Evolutionary conservation across 2,113 vertebrate species (phyloP).

Genomic region (Tylochromis polylepis): DNA sequence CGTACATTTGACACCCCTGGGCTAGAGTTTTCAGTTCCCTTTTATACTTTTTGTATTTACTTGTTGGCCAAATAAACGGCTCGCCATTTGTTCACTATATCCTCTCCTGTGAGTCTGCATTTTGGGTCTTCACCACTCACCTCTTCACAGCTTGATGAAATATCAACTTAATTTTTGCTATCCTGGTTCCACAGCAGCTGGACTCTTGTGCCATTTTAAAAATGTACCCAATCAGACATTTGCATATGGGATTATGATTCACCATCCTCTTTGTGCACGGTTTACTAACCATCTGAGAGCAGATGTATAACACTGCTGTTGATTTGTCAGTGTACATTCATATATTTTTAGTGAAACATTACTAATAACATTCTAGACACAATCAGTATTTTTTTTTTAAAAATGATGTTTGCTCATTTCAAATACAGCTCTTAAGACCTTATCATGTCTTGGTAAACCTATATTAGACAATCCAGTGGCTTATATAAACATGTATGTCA

Average conservation of each 20-base stretch:
- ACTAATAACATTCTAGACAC: rapidly evolving
- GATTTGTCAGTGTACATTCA: background rate
- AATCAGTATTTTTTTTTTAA: rapidly evolving
- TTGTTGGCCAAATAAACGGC: background rate
- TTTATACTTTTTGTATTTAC: background rate
- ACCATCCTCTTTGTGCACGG: rapidly evolving
- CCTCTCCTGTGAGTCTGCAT: background rate
- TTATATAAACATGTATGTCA: background rate
- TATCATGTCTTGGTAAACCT: rapidly evolving
- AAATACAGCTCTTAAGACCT: background rate
- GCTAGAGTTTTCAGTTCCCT: background rate
- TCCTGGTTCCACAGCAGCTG: rapidly evolving
- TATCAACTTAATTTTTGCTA: background rate
- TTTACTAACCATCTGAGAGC: background rate
- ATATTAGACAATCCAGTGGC: background rate
- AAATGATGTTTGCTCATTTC: background rate
- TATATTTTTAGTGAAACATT: background rate
- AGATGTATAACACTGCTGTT: background rate
- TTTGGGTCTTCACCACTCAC: background rate
- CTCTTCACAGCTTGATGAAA: background rate
- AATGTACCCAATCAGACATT: background rate
- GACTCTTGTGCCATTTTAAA: background rate
- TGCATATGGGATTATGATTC: background rate
- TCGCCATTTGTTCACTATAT: background rate
- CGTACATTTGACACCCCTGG: background rate